phyloP scores from a whole-genome alignment of 2,113 vertebrate species.

The Ciconia stormi region DNA sequence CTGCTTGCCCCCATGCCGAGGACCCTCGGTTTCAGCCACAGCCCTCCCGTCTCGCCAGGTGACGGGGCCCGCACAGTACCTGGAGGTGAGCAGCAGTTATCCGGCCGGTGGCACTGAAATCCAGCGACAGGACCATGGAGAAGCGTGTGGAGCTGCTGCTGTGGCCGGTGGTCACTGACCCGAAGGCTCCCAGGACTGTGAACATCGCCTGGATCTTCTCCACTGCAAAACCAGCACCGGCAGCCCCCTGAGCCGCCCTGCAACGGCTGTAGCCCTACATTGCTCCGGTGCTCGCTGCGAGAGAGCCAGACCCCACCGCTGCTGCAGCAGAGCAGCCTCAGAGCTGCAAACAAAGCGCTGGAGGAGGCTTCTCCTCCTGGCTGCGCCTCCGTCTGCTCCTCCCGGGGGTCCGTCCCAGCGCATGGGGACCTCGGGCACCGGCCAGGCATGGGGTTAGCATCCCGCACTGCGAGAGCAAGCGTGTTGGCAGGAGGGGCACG shows the following conservation, averaged over 20 bases:
- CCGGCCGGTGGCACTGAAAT: conserved; percentile 86
- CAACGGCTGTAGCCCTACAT: not conserved
- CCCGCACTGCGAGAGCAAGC: fast-evolving
- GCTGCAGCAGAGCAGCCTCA: not conserved
- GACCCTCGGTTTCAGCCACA: not conserved
- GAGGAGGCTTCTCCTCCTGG: not conserved
- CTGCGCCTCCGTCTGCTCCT: not conserved
- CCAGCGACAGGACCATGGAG: conserved; percentile 87
- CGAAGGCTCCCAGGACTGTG: conserved; percentile 87
- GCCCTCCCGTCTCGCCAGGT: not conserved
- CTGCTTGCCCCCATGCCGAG: not conserved
- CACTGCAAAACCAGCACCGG: conserved; percentile 61
- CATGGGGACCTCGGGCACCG: fast-evolving
- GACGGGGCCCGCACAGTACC: conserved; percentile 52
- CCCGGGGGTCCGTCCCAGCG: fast-evolving
- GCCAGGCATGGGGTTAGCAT: fast-evolving
- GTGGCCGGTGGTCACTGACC: conserved; percentile 77
- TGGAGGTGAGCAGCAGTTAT: conserved; percentile 88
- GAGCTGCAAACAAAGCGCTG: not conserved
- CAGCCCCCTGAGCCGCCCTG: not conserved
- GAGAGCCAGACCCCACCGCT: fast-evolving
- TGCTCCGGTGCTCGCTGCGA: fast-evolving
- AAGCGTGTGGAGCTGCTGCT: conserved; percentile 83
- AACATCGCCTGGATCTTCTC: conserved; percentile 91
- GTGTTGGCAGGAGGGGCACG: fast-evolving